Conservation (phyloP, 1,140 invertebrate species). For the Ostrea denselamellosa region DNA sequence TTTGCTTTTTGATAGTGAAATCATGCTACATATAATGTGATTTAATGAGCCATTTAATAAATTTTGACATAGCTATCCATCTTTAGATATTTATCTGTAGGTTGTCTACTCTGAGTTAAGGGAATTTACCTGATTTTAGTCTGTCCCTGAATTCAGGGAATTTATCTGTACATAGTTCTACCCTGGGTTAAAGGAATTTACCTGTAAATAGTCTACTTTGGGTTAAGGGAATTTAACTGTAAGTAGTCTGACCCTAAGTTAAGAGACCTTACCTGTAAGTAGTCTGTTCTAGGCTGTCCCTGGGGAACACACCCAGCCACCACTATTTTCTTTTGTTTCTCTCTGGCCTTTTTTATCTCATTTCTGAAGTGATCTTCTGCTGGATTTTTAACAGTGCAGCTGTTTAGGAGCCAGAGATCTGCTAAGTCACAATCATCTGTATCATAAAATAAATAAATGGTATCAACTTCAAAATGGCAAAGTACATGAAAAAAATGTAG, state of each 20-base stretch:
- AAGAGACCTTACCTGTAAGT: conserved; percentile 71
- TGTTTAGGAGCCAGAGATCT: conserved; percentile 97
- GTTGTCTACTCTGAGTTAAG: too few species aligned
- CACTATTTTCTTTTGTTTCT: conserved; percentile 90
- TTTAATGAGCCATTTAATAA: too few species aligned
- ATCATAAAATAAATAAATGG: conserved; percentile 36
- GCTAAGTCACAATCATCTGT: conserved; percentile 88
- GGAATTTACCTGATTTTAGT: too few species aligned
- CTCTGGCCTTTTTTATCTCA: conserved; percentile 90
- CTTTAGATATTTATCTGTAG: too few species aligned
- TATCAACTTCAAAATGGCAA: background rate
- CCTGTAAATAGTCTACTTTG: background rate
- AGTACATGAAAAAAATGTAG: too few species aligned
- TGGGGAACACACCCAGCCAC: conserved; percentile 98
- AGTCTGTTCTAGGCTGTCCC: conserved; percentile 77
- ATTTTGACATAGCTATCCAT: too few species aligned
- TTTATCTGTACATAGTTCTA: too few species aligned
- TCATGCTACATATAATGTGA: too few species aligned
- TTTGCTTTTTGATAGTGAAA: too few species aligned
- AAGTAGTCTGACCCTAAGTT: background rate
- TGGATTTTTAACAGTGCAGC: conserved; percentile 98
- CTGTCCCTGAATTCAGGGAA: too few species aligned
- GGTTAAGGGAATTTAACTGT: background rate
- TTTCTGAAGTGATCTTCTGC: conserved; percentile 97
- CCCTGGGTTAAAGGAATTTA: background rate